Conservation (phyloP, 2,113 vertebrate genomes). For the Orthonyx spaldingii region DNA sequence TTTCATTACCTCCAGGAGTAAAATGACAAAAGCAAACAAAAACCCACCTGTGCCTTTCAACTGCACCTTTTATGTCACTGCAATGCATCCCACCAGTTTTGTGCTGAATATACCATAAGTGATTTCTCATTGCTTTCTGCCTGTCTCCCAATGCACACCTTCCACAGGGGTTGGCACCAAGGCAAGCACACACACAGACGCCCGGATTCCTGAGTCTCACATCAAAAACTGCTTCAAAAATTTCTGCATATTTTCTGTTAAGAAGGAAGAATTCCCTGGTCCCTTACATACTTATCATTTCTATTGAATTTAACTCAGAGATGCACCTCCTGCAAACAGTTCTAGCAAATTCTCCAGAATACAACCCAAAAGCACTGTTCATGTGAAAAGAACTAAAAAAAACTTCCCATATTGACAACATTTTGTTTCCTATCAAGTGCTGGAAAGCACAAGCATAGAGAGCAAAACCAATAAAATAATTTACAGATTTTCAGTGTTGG, state of each 20-base stretch:
- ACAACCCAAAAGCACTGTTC: background rate
- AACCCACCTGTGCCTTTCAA: constrained; percentile 17
- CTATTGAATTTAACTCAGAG: background rate
- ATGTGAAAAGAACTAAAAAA: background rate
- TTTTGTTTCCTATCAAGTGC: background rate
- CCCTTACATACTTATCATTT: background rate
- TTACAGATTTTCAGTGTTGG: background rate
- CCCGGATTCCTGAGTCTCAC: background rate
- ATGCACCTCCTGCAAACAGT: background rate
- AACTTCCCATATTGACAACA: background rate
- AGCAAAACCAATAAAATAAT: background rate
- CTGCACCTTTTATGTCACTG: background rate
- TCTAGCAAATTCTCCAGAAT: background rate
- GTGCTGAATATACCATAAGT: background rate
- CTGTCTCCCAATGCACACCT: background rate
- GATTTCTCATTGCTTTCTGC: background rate
- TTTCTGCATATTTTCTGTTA: background rate
- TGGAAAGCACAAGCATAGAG: background rate
- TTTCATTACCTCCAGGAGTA: background rate
- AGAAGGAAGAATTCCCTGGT: background rate
- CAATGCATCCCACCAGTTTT: background rate
- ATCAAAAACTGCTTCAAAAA: background rate
- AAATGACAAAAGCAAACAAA: background rate
- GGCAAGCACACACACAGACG: background rate
- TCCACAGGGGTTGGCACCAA: background rate